Conservation (phyloP, 2,888 invertebrate genomes). For the Drosophila pseudotakahashii region DNA sequence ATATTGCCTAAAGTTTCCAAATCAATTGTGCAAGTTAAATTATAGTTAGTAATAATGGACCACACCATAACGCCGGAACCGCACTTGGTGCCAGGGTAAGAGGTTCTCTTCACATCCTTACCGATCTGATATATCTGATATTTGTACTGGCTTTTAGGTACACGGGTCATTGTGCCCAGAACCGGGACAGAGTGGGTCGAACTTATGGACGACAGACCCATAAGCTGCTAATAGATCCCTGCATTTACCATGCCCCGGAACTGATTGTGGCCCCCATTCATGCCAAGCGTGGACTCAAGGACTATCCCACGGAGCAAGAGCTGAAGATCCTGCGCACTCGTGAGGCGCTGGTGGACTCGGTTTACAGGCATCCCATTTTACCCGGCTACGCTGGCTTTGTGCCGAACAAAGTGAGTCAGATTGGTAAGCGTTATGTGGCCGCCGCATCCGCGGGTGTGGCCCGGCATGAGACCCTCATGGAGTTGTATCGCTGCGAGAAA, state of each 20-base stretch:
- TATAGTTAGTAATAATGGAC: conserved; percentile 64
- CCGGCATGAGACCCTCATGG: conserved; percentile 88
- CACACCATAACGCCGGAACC: conserved; percentile 87
- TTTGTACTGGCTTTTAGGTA: conserved; percentile 85
- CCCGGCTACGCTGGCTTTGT: conserved; percentile 89
- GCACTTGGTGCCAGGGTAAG: conserved; percentile 90
- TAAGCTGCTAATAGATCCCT: conserved; percentile 90
- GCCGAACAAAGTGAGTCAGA: conserved; percentile 88
- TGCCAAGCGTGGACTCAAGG: conserved; percentile 83
- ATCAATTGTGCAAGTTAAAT: conserved; percentile 20
- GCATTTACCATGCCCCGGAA: conserved; percentile 89
- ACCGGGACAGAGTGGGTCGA: conserved; percentile 90
- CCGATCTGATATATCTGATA: not conserved
- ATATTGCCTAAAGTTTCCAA: conserved; percentile 3
- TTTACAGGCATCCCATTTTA: conserved; percentile 90
- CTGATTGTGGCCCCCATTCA: conserved; percentile 78
- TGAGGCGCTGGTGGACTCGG: conserved; percentile 88
- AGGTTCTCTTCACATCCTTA: too few species aligned
- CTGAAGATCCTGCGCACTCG: conserved; percentile 88
- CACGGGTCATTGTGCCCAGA: conserved; percentile 91
- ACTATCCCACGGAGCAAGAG: conserved; percentile 88
- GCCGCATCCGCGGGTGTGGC: conserved; percentile 90
- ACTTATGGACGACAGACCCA: conserved; percentile 91
- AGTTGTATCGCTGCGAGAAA: conserved; percentile 86
- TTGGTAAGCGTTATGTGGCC: conserved; percentile 90